Evolutionary conservation across 2,113 vertebrate species (phyloP), one percentile per base, ranked within the genome.

Genomic region (Diadophis punctatus): DNA sequence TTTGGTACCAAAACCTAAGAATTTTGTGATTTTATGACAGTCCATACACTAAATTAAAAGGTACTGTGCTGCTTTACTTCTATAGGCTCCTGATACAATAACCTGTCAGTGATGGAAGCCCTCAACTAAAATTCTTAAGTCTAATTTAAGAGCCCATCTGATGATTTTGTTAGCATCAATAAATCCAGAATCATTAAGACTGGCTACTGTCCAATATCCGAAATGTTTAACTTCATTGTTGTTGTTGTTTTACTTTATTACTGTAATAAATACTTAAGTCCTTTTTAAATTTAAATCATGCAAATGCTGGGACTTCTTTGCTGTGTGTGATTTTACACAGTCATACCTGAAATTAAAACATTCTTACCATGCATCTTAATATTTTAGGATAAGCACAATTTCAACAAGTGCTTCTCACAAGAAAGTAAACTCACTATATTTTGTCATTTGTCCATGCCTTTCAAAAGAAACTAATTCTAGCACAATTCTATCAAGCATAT

Each of bases 181-280:
- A 39, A 18, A 56, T 18, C 53, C 7, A 8, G 11, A 56, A 86
- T 23, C 12, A 60, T n/a, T 53, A 85, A 30, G 10, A 8, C 60
- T 23, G 30, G 89, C 60, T 39, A 22, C 63, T 39, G 11, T 39
- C 60, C 48, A 90, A 8, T 12, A 80, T 55, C 46, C 10, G 25
- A 34, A 58, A 18, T 34, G 56, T 52, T 4, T 68, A 80, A 93
- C 51, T 90, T 68, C 25, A 87, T 90, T 90, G 95, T 46, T n/a
- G 51, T 39, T 4, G 95, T 46, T n/a, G 2, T 39, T 4, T 84
- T 39, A 93, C 48, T 91, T 84, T 30, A 87, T 89, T 89, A 94
- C 30, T 18, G 16, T 80, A 80, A 39, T 39, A 80, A 80, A 18
- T 2, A 80, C 8, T 74, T 80, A 39, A 20, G 34, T 80, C 18